Evolutionary conservation across 2,797 vertebrate genomes (phyloP), one percentile per base, ranked within the genome.

Genomic region (Takifugu ocellatus): DNA sequence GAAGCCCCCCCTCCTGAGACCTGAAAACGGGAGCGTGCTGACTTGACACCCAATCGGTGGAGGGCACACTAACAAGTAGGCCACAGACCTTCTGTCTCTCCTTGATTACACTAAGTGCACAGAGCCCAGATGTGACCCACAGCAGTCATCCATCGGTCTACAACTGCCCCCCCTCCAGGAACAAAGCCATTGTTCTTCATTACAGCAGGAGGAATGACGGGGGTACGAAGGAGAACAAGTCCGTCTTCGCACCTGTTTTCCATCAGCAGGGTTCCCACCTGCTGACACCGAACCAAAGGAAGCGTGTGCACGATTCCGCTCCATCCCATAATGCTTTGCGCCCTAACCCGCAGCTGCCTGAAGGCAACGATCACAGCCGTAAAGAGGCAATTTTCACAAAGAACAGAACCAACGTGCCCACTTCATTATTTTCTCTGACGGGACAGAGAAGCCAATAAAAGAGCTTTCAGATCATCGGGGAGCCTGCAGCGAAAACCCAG

Each of bases 81-180:
- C 78, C 86, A 74, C 77, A 78, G 85, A 80, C 68, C 81, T 81
- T 85, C 83, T 85, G 70, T 72, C 69, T 72, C 70, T 69, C 79
- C 88, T 87, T 88, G 88, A 90, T 88, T 88, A 88, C 84, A 84
- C 85, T 88, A 88, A 89, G 89, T 87, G 85, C 86, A 83, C 75
- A 33, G 72, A 84, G 82, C 78, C 83, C 89, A 90, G 88, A 89
- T 87, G 89, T 74, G 74, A 77, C 84, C 68, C 69, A 59, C 70
- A 65, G 57, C 67, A 68, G 68, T 63, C 65, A 54, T 66, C 68
- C 56, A 66, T 14, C 55, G 49, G 47, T 27, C 7, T 52, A 66
- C 60, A 16, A 66, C 72, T 72, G 72, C 49, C 60, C 24, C 51
- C 72, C 72, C 74, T 61, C 55, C 62, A 78, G 84, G 78, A 78